A percentile compares a stretch with the other conserved stretches of the same genome.
These are phyloP conservation scores for Acrobasis consociella DNA, from an alignment of 2,888 invertebrate genomes.

Conservation along the genomic window DNA sequence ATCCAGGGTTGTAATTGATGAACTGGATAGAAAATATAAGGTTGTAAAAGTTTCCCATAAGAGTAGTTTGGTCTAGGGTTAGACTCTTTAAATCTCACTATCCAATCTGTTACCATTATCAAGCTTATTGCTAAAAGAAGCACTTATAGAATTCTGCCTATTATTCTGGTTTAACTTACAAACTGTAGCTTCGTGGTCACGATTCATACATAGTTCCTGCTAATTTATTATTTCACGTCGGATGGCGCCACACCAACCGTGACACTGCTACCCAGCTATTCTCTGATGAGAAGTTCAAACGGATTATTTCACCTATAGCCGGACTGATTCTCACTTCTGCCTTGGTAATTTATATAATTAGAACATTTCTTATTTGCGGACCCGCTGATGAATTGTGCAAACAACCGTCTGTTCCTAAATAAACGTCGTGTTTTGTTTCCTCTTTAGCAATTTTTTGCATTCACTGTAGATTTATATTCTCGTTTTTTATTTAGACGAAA, in stretches of 20 bases:
- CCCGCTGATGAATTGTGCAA: conserved; percentile 47
- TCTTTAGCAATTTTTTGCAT: conserved; percentile 47
- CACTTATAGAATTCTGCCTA: not conserved
- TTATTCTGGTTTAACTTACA: not conserved
- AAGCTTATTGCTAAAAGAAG: too few species aligned
- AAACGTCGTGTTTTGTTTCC: conserved; percentile 44
- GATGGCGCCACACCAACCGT: conserved; percentile 42
- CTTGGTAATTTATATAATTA: conserved; percentile 56
- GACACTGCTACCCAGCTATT: conserved; percentile 39
- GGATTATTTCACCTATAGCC: conserved; percentile 34
- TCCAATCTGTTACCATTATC: too few species aligned
- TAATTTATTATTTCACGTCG: conserved; percentile 42
- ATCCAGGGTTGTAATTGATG: too few species aligned
- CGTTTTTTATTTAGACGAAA: conserved; percentile 41
- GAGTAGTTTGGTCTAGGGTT: too few species aligned
- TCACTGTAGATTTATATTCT: conserved; percentile 41
- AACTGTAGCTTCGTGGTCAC: not conserved
- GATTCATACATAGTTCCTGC: conserved; percentile 11
- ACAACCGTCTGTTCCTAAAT: conserved; percentile 40
- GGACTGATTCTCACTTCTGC: conserved; percentile 35
- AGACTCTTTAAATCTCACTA: too few species aligned
- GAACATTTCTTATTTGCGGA: conserved; percentile 47
- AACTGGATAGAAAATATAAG: too few species aligned
- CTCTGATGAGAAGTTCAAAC: conserved; percentile 28
- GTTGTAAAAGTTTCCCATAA: too few species aligned